Conservation (phyloP, 2,888 invertebrate species). For the Lissocephala sabroskyi region DNA sequence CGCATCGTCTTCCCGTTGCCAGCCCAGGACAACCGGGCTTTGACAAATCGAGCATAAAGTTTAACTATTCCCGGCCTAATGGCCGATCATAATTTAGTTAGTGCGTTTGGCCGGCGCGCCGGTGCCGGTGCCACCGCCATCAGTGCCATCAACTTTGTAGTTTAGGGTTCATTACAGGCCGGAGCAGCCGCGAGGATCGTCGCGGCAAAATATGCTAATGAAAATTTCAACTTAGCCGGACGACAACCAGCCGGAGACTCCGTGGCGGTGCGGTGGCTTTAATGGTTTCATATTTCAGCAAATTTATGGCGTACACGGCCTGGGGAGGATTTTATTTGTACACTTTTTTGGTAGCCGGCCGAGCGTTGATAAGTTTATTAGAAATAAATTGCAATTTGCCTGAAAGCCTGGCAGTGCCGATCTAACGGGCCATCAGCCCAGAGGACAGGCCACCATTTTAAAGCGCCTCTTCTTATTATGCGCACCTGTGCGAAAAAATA, state of each 20-base stretch:
- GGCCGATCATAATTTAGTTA: conserved; percentile 40
- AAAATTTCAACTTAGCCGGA: conserved; percentile 42
- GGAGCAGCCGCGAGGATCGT: background rate
- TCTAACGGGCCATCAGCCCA: no score
- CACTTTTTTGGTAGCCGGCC: conserved; percentile 42
- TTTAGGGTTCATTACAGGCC: conserved; percentile 46
- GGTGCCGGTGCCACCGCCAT: background rate
- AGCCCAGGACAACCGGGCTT: background rate
- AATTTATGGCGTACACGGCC: conserved; percentile 44
- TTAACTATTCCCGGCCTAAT: conserved; percentile 53
- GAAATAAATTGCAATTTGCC: conserved; percentile 62
- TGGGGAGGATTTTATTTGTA: background rate
- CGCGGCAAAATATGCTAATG: conserved; percentile 49
- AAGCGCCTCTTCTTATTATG: conserved; percentile 8
- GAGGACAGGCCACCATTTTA: conserved; percentile 10
- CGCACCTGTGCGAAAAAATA: conserved; percentile 32
- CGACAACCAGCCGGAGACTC: conserved; percentile 1
- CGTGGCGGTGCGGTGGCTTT: conserved; percentile 26
- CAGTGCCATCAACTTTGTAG: conserved; percentile 51
- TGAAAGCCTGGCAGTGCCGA: background rate
- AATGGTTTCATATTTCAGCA: conserved; percentile 61
- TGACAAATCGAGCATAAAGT: conserved; percentile 46
- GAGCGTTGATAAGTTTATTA: conserved; percentile 62
- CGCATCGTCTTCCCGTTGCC: background rate
- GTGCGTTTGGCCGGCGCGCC: background rate